These are phyloP conservation scores for Erinaceus europaeus DNA, from an alignment of 2,113 vertebrate genomes.

Conservation along the genomic window DNA sequence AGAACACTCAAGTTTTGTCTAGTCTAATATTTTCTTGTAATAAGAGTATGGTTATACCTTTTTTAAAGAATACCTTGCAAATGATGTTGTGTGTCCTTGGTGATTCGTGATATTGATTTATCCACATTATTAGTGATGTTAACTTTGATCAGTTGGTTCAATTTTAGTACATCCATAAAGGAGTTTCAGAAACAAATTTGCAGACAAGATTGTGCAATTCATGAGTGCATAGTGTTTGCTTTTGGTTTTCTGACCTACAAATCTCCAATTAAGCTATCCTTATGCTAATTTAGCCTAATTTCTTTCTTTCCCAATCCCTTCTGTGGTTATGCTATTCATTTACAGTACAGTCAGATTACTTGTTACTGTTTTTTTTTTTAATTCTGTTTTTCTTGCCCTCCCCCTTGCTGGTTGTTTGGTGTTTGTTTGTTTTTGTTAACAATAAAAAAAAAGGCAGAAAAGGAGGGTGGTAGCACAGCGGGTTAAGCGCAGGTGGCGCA, in stretches of 20 bases:
- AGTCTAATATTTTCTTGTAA: not conserved
- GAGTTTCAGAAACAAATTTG: not conserved
- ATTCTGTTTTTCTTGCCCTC: not conserved
- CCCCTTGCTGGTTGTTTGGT: too few relatives aligned
- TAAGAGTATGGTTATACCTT: not conserved
- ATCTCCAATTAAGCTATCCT: not conserved
- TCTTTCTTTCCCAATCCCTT: not conserved
- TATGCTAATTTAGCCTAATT: not conserved
- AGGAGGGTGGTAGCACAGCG: too few relatives aligned
- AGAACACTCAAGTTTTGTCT: not conserved
- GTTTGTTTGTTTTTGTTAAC: too few relatives aligned
- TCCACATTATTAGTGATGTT: not conserved
- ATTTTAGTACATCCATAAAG: not conserved
- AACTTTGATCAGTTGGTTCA: not conserved
- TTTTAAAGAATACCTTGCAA: not conserved
- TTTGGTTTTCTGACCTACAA: not conserved
- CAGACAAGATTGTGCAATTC: not conserved
- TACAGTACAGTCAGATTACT: not conserved
- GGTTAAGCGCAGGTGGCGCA: too few relatives aligned
- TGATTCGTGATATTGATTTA: not conserved
- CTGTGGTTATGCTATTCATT: not conserved
- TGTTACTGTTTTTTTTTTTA: not conserved
- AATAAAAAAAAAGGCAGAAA: too few relatives aligned
- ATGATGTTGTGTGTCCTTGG: not conserved
- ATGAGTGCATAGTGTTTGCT: not conserved